phyloP scores from a whole-genome alignment of 2,113 vertebrate genomes.

The Dendrocopos noguchii region DNA sequence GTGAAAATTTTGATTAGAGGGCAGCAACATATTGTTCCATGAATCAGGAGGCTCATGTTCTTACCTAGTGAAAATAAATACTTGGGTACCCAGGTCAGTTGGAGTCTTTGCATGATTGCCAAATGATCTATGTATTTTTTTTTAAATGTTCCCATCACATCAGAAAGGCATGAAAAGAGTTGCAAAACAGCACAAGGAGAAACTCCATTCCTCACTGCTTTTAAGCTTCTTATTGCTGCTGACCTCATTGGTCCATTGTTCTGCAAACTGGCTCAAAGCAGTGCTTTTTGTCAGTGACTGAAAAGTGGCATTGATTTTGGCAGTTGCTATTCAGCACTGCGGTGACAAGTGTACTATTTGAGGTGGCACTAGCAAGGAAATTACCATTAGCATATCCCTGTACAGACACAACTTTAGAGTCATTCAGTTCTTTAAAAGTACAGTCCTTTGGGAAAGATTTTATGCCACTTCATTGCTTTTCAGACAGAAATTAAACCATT shows the following conservation, averaged over 20 bases:
- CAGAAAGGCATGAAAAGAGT: background rate
- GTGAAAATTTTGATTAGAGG: background rate
- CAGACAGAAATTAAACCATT: background rate
- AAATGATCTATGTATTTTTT: background rate
- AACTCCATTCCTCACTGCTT: slow-evolving; percentile 10
- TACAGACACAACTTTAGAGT: background rate
- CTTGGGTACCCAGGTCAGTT: background rate
- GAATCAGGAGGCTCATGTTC: background rate
- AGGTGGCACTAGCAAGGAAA: slow-evolving; percentile 36
- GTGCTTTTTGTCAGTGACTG: slow-evolving; percentile 38
- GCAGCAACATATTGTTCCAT: background rate
- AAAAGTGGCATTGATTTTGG: slow-evolving; percentile 53
- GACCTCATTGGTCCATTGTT: slow-evolving; percentile 32
- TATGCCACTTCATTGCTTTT: background rate
- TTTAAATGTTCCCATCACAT: background rate
- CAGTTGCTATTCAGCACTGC: background rate
- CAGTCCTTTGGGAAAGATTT: background rate
- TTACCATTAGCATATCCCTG: background rate
- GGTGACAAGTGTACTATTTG: background rate
- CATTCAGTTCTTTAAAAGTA: background rate
- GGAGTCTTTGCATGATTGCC: background rate
- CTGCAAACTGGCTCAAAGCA: slow-evolving; percentile 19
- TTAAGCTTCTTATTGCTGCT: slow-evolving; percentile 41
- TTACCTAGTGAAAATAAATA: background rate
- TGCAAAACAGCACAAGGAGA: background rate